A percentile compares a stretch with the other conserved stretches of the same genome.
phyloP scores from a whole-genome alignment of 2,797 vertebrate species.

The Gorsachius magnificus region DNA sequence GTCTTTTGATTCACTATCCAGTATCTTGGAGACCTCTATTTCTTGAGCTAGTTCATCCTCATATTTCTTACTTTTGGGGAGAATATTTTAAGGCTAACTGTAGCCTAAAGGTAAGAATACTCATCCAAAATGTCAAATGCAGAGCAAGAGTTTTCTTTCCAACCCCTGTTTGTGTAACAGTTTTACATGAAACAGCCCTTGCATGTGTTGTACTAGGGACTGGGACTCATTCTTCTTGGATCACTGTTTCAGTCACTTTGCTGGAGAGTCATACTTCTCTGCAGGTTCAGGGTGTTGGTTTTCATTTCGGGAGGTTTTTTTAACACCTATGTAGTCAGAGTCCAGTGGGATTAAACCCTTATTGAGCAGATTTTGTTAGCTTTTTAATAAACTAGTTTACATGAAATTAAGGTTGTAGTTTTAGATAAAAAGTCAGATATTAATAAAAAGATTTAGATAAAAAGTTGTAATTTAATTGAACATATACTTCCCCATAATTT shows the following conservation, averaged over 20 bases:
- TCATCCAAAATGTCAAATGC: not conserved
- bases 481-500: not conserved
- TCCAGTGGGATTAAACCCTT: not conserved
- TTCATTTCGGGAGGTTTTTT: not conserved
- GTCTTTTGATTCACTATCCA: not conserved
- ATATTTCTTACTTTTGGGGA: not conserved
- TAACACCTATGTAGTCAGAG: not conserved
- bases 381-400: not conserved
- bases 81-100: not conserved
- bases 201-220: not conserved
- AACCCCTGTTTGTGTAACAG: not conserved
- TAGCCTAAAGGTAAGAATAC: not conserved
- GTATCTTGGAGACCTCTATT: not conserved
- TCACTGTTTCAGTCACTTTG: not conserved
- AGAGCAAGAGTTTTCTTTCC: not conserved
- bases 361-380: not conserved
- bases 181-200: not conserved
- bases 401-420: rapidly evolving
- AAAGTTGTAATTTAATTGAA: not conserved
- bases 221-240: not conserved
- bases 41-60: not conserved
- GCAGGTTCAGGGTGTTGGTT: not conserved
- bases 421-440: not conserved
- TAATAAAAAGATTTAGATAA: not conserved
- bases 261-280: not conserved